phyloP scores from a whole-genome alignment of 2,113 vertebrate genomes.

The Misgurnus anguillicaudatus region DNA sequence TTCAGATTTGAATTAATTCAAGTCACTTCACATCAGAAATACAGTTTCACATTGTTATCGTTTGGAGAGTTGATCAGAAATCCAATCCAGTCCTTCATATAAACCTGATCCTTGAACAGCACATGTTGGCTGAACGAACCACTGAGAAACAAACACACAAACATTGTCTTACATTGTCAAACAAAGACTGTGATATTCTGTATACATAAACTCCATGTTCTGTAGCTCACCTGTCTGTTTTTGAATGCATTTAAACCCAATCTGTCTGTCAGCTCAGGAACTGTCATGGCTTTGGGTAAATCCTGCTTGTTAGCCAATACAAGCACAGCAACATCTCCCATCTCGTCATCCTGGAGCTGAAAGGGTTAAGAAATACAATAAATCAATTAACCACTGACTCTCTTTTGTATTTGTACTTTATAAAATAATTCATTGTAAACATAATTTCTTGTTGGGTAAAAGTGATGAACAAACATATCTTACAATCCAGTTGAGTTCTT shows the following conservation, averaged over 20 bases:
- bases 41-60: conserved; percentile 65
- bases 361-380: not conserved
- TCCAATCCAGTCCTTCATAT: conserved; percentile 89
- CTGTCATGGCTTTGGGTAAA: conserved; percentile 85
- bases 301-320: conserved; percentile 90
- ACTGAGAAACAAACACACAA: conserved; percentile 65
- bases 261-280: conserved; percentile 87
- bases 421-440: too few species aligned
- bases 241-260: conserved; percentile 80
- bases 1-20: too few species aligned
- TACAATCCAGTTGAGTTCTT: conserved; percentile 68
- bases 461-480: not conserved
- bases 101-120: conserved; percentile 86
- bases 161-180: too few species aligned
- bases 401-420: too few species aligned
- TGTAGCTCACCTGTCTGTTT: conserved; percentile 65
- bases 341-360: conserved; percentile 83
- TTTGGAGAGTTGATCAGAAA: conserved; percentile 85
- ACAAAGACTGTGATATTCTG: not conserved
- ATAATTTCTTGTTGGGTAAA: not conserved
- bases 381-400: not conserved
- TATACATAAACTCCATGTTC: too few species aligned
- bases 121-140: conserved; percentile 87
- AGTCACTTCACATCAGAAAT: too few species aligned
- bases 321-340: conserved; percentile 80